Conservation (phyloP, 2,797 vertebrate species). For the Takifugu ocellatus region DNA sequence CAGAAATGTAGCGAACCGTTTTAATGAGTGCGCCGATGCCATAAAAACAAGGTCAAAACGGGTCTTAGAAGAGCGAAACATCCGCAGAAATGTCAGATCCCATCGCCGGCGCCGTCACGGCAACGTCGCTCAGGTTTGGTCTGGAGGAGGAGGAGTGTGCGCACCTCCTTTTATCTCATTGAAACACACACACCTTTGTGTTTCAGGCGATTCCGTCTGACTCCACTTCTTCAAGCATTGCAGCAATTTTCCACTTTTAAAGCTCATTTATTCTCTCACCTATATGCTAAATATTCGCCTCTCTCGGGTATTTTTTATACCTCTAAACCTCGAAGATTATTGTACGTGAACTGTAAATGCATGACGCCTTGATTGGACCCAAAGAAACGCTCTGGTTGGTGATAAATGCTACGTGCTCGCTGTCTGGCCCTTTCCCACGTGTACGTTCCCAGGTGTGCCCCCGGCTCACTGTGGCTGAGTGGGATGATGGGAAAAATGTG, state of each 20-base stretch:
- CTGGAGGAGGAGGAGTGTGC: no score
- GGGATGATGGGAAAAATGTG: slow-evolving; percentile 20
- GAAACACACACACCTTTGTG: no score
- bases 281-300: slow-evolving; percentile 25
- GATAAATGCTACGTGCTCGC: slow-evolving; percentile 11
- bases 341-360: slow-evolving; percentile 11
- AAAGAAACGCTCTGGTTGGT: slow-evolving; percentile 11
- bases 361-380: slow-evolving; percentile 7
- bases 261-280: slow-evolving; percentile 35
- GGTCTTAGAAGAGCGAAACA: no score
- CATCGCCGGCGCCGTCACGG: no score
- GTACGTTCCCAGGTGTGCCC: slow-evolving; percentile 33
- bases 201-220: no score
- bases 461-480: slow-evolving; percentile 34
- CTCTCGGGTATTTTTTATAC: slow-evolving; percentile 27
- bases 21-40: no score
- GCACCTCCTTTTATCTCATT: no score
- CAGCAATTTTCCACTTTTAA: slow-evolving; percentile 27
- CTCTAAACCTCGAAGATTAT: slow-evolving; percentile 25
- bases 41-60: no score
- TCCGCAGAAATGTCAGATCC: no score
- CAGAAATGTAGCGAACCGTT: no score
- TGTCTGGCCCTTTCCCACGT: slow-evolving; percentile 19
- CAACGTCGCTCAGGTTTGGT: no score
- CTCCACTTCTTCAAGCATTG: no score